These are phyloP conservation scores for Atta cephalotes DNA, from an alignment of 1,140 invertebrate genomes.

Conservation along the genomic window DNA sequence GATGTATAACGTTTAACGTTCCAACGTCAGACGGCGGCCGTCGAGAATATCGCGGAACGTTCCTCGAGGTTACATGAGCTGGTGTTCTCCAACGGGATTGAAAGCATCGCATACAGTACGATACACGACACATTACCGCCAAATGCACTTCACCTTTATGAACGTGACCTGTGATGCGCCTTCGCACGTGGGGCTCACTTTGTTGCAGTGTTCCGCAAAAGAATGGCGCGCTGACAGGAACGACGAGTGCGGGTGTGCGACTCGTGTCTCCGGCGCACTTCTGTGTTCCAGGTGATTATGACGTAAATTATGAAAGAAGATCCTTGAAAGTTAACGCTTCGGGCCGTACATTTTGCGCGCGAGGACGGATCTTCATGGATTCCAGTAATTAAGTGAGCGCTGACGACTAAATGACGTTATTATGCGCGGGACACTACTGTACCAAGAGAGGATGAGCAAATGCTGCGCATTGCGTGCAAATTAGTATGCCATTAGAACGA, in stretches of 20 bases:
- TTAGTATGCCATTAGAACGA: conserved; percentile 56
- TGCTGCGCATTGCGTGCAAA: conserved; percentile 26
- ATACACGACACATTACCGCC: conserved; percentile 80
- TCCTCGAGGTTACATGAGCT: conserved; percentile 63
- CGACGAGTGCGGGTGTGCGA: conserved; percentile 26
- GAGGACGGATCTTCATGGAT: conserved; percentile 65
- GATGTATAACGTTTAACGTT: conserved; percentile 74
- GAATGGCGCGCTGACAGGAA: conserved; percentile 57
- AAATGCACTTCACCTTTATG: conserved; percentile 74
- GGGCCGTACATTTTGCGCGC: conserved; percentile 66
- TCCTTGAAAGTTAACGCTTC: conserved; percentile 70
- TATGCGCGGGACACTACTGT: conserved; percentile 30
- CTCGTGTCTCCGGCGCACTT: conserved; percentile 56
- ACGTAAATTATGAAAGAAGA: conserved; percentile 83
- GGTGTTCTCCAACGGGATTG: conserved; percentile 70
- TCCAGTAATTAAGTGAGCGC: conserved; percentile 69
- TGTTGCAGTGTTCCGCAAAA: conserved; percentile 69
- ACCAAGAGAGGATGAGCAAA: conserved; percentile 31
- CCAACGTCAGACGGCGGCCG: conserved; percentile 59
- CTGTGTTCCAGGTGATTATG: conserved; percentile 82
- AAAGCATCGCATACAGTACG: conserved; percentile 72
- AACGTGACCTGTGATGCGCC: conserved; percentile 65
- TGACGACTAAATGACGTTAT: conserved; percentile 68
- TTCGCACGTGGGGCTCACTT: conserved; percentile 38
- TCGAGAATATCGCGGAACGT: conserved; percentile 56